Evolutionary conservation across 2,888 invertebrate genomes (phyloP).

Genomic region (Stenodema calcarata): DNA sequence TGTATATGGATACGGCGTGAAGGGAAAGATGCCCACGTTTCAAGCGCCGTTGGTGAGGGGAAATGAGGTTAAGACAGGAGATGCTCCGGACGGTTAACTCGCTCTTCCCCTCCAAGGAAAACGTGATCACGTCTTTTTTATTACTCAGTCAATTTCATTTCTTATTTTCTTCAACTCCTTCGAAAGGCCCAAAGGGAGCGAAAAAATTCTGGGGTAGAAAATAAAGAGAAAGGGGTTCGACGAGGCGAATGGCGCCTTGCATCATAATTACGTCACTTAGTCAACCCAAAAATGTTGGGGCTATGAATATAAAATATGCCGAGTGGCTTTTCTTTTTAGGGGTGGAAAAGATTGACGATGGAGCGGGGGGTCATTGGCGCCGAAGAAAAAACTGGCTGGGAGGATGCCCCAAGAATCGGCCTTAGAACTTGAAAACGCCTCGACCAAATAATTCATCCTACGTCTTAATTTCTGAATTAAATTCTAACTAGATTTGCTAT

Average conservation of each 20-base stretch:
- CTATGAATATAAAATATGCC: constrained; percentile 38
- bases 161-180: constrained; percentile 7
- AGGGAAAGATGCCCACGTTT: too few relatives aligned
- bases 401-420: neutral
- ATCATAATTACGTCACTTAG: constrained; percentile 48
- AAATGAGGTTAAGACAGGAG: neutral
- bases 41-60: neutral
- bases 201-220: constrained; percentile 11
- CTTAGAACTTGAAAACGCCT: neutral
- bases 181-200: neutral
- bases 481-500: too few relatives aligned
- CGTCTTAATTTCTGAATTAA: too few relatives aligned
- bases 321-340: neutral
- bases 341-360: neutral
- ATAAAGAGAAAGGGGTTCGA: neutral
- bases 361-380: neutral
- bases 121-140: constrained; percentile 21
- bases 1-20: too few relatives aligned
- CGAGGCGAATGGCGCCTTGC: constrained; percentile 28
- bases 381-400: neutral
- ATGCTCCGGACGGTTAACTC: neutral
- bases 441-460: too few relatives aligned
- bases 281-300: constrained; percentile 40
- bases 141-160: constrained; percentile 32
- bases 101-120: neutral